Base-by-base conservation (phyloP, 2,797 vertebrate species). In the Bovichtus diacanthus region DNA sequence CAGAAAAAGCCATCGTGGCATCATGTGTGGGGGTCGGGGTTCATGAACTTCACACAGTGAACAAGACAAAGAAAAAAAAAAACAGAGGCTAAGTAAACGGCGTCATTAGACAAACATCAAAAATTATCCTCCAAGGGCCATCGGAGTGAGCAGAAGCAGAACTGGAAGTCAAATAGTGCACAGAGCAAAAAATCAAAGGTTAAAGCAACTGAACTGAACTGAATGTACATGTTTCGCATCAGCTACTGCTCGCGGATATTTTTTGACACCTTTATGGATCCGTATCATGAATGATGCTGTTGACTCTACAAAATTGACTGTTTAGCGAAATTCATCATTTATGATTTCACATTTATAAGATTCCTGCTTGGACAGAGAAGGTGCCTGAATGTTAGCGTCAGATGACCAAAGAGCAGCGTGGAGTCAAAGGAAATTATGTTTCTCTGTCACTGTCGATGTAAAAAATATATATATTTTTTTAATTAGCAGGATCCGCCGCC, bases 251-350 rank as follows among this genome's bases (percentile, higher is more conserved):
- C 1, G 5, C 47, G 23, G 49, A 31, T 54, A 55, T 38, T 13
- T 49, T n/a, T n/a, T n/a, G n/a, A 36, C n/a, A 54, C 47, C 56
- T 0, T 19, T 19, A 31, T 19, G 51, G 31, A 7, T 59, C 67
- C 2, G 11, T 70, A 70, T 49, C 47, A 60, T 50, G 34, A 39
- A 56, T 56, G 27, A 55, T 55, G 15, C 60, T 47, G 55, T 74
- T 67, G 62, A 59, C 51, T 66, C 31, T 56, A 34, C 51, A 65
- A 74, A 58, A 65, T 2, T 74, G 61, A 58, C 41, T n/a, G 49
- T 64, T n/a, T n/a, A n/a, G 41, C 51, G n/a, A 58, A 65, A 74
- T 65, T 29, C 23, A 39, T 39, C 19, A 29, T 21, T 41, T 41
- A 61, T 70, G 38, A 34, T 63, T 44, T 72, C 29, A 62, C 19